These are phyloP conservation scores for Spea bombifrons DNA, from an alignment of 2,113 vertebrate genomes.

Conservation along the genomic window DNA sequence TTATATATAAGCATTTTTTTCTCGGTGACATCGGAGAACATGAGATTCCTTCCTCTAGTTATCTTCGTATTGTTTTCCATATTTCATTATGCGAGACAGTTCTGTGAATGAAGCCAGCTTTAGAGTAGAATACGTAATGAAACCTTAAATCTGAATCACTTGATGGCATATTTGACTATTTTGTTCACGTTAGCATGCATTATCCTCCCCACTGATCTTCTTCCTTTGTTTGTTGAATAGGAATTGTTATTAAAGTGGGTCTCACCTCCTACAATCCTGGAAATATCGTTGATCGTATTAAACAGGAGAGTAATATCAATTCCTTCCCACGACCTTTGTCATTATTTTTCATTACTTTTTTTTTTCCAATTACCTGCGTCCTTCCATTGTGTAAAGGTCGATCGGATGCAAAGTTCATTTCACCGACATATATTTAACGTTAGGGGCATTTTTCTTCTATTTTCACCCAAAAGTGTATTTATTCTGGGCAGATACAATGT, in stretches of 20 bases:
- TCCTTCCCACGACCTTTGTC: not conserved
- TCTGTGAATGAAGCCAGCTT: not conserved
- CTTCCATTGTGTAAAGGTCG: conserved; percentile 37
- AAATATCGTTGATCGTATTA: conserved; percentile 3
- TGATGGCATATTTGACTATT: conserved; percentile 5
- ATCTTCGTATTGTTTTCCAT: not conserved
- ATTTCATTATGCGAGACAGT: conserved; percentile 7
- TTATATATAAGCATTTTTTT: too few species aligned
- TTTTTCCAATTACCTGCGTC: conserved; percentile 27
- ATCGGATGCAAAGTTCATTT: not conserved
- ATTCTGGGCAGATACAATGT: not conserved
- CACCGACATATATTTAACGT: conserved; percentile 29
- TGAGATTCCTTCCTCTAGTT: not conserved
- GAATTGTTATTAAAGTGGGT: conserved; percentile 15
- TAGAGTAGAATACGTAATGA: not conserved
- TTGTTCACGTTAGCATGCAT: conserved; percentile 1
- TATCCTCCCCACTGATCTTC: not conserved
- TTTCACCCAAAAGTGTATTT: not conserved
- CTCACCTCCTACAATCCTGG: not conserved
- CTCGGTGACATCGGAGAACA: not conserved
- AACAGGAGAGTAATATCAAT: conserved; percentile 18
- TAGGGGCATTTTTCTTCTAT: conserved; percentile 1
- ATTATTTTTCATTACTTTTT: conserved; percentile 42
- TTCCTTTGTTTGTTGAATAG: conserved; percentile 7
- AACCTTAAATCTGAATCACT: not conserved